Percentiles rank a stretch among this genome's conserved stretches.
Evolutionary conservation across 92 coral and sea anemone species (phyloP).

Genomic region (Palythoa grandis): DNA sequence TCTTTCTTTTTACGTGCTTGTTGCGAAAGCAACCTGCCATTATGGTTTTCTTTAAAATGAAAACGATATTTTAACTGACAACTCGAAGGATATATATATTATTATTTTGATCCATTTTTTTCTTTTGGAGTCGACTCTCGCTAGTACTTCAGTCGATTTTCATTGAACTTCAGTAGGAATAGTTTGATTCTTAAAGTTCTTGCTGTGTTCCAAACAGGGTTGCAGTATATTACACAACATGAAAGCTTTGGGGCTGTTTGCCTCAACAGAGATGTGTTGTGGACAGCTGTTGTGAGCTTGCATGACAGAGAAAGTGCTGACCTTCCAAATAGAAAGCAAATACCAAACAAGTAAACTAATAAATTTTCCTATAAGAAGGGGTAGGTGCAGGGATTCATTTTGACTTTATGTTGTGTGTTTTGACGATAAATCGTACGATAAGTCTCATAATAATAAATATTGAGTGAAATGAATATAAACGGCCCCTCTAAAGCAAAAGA

Average conservation of each 20-base stretch:
- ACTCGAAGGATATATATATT: too few species aligned
- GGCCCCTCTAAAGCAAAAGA: background rate
- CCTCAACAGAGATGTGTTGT: constrained; percentile 54
- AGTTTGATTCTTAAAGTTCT: background rate
- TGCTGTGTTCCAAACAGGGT: background rate
- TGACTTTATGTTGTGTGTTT: background rate
- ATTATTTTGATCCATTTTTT: background rate
- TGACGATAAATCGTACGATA: background rate
- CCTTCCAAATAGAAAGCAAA: constrained; percentile 45
- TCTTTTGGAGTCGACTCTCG: background rate
- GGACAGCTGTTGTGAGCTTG: constrained; percentile 56
- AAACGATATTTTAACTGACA: too few species aligned
- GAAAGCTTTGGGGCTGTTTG: constrained; percentile 48
- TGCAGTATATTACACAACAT: constrained; percentile 35
- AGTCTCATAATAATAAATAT: too few species aligned
- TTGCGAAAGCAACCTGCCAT: background rate
- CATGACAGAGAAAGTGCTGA: constrained; percentile 55
- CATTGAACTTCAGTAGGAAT: background rate
- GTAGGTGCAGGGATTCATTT: background rate
- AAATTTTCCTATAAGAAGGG: background rate
- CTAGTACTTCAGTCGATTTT: background rate
- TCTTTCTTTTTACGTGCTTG: background rate
- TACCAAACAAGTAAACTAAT: constrained; percentile 43
- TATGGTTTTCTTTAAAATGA: background rate
- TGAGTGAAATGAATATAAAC: too few species aligned